phyloP scores from a whole-genome alignment of 2,888 invertebrate genomes.

The Tryphoninae sp. region DNA sequence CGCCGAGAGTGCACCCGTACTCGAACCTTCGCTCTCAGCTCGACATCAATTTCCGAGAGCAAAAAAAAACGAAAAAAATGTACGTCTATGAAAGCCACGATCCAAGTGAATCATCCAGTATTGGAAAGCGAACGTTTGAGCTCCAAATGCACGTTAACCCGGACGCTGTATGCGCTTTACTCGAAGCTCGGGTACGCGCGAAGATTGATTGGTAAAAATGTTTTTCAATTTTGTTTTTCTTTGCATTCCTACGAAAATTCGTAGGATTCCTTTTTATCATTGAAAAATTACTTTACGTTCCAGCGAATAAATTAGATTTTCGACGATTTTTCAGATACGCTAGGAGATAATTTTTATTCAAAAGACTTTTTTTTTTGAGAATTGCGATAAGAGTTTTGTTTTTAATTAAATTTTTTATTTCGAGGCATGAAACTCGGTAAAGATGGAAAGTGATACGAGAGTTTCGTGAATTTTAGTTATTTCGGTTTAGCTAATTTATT shows the following conservation, averaged over 20 bases:
- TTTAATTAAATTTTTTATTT: background rate
- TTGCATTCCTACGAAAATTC: background rate
- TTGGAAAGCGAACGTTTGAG: slow-evolving; percentile 29
- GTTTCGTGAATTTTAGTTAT: background rate
- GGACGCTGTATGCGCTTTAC: background rate
- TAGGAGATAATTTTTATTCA: background rate
- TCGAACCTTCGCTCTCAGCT: slow-evolving; percentile 29
- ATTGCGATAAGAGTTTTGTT: background rate
- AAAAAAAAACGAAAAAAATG: slow-evolving; percentile 23
- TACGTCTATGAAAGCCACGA: slow-evolving; percentile 16
- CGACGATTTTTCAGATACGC: background rate
- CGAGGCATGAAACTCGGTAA: background rate
- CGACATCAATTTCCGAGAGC: slow-evolving; percentile 26
- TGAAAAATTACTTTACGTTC: background rate
- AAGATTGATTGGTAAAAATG: slow-evolving; percentile 2
- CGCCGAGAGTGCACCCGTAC: slow-evolving; percentile 37
- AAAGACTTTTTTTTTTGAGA: background rate
- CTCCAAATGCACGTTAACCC: slow-evolving; percentile 12
- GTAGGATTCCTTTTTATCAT: background rate
- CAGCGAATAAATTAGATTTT: background rate
- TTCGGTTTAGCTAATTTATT: background rate
- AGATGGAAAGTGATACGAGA: background rate
- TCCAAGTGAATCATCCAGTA: slow-evolving; percentile 27
- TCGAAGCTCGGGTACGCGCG: background rate
- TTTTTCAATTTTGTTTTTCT: background rate